Base-by-base conservation (phyloP, 2,797 vertebrate genomes). In the Thaleichthys pacificus region DNA sequence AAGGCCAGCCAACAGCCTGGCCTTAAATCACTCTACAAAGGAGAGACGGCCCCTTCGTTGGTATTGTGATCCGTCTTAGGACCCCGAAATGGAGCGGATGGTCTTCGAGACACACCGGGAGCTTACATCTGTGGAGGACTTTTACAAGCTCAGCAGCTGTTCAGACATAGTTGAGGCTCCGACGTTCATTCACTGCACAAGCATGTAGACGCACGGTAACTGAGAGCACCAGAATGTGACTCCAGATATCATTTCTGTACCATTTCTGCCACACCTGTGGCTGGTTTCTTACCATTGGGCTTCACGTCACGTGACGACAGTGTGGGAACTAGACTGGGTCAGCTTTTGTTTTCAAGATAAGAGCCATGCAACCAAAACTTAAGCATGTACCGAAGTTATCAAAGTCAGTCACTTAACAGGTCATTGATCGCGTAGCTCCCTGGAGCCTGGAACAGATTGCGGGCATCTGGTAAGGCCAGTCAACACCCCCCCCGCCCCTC, bases 391-490 rank as follows among this genome's bases (percentile, higher is more conserved):
- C 21, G 66, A n/a, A 42, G 63, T 67, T 22, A 64, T 68, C 71
- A 56, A 68, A 22, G 61, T 68, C 51, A 51, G 67, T 49, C 69
- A 79, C 49, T 2, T 21, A 77, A 81, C 75, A 80, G 79, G 77
- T 83, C 63, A 77, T 49, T 42, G 42, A 69, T 63, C 38, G 22
- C 12, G 62, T 38, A 70, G 73, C 58, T 60, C 71, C 54, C 32
- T 14, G 32, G 63, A 70, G 15, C 30, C n/a, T 74, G 63, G 66
- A 77, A 71, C 78, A 83, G 80, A 85, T 77, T 83, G 76, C 61
- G 72, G 73, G 75, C 74, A 78, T 85, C 81, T 85, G 84, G 79
- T 68, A n/a, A 61, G 32, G 54, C 56, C 32, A 32, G 58, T 51
- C 61, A 73, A 57, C n/a, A 57, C 77, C 65, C 12, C 11, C 42